Conservation (phyloP, 2,888 invertebrate species). For the Tenodera sinensis region DNA sequence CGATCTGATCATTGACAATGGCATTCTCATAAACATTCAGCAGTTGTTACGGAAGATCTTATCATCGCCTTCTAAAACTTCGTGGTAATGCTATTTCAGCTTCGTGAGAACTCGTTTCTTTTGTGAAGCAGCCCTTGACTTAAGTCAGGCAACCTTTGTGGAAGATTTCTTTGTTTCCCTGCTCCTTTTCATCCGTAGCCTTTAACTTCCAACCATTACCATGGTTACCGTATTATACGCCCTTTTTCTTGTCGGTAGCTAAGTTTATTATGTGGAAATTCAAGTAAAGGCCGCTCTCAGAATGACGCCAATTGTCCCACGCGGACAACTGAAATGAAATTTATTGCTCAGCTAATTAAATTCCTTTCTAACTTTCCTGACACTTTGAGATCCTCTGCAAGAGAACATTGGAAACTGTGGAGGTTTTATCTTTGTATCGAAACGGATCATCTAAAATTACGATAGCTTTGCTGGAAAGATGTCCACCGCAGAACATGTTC, state of each 20-base stretch:
- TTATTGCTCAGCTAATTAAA: background rate
- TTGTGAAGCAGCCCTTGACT: background rate
- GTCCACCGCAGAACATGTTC: too few species aligned
- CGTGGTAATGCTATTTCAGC: background rate
- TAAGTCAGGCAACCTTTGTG: background rate
- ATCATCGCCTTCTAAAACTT: background rate
- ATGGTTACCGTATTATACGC: background rate
- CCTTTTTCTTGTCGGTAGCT: background rate
- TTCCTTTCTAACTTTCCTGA: background rate
- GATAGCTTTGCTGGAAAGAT: too few species aligned
- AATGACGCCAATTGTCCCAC: background rate
- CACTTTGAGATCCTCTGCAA: background rate
- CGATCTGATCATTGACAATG: too few species aligned
- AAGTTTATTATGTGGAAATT: background rate
- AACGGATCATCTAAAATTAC: too few species aligned
- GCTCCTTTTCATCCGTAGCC: background rate
- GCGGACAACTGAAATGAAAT: background rate
- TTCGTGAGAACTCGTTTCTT: background rate
- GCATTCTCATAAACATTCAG: background rate
- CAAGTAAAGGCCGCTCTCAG: background rate
- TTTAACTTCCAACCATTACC: background rate
- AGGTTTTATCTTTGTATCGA: too few species aligned
- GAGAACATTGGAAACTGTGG: background rate
- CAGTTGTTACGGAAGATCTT: background rate
- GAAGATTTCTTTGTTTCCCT: background rate